Evolutionary conservation across 2,888 invertebrate species (phyloP).

Genomic region (Thelaira solivaga): DNA sequence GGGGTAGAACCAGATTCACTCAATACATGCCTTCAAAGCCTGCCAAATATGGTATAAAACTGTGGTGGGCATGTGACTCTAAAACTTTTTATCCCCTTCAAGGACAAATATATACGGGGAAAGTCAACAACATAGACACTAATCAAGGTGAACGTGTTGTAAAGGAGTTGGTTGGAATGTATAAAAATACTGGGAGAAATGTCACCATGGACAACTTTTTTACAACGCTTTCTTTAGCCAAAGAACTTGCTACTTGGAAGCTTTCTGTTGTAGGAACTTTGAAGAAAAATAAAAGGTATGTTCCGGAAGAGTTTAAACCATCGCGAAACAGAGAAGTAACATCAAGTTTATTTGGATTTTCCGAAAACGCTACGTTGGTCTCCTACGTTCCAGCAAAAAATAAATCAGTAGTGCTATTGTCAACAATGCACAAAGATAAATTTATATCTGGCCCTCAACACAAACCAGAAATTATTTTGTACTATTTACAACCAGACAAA

Average conservation of each 20-base stretch:
- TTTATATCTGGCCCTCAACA: neutral
- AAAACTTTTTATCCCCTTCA: neutral
- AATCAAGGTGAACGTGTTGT: neutral
- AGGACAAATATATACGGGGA: constrained; percentile 1
- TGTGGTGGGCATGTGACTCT: neutral
- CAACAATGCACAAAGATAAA: neutral
- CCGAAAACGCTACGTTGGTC: neutral
- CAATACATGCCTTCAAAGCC: neutral
- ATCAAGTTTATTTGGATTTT: constrained; percentile 3
- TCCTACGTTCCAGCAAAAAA: neutral
- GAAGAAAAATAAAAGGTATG: constrained; percentile 11
- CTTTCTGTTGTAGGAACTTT: constrained; percentile 5
- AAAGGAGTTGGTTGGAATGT: neutral
- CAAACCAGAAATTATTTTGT: neutral
- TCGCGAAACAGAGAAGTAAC: constrained; percentile 3
- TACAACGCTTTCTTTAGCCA: neutral
- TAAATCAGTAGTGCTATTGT: neutral
- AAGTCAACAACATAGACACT: neutral
- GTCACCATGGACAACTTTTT: constrained; percentile 11
- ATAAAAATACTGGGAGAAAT: neutral
- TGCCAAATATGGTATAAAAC: neutral
- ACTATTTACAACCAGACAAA: neutral
- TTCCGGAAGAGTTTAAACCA: constrained; percentile 9
- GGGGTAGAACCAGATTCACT: neutral
- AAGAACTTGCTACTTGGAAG: neutral